A percentile compares a stretch with the other conserved stretches of the same genome.
Conservation (phyloP, 2,888 invertebrate genomes). For the Scaptomyza polygonia region DNA sequence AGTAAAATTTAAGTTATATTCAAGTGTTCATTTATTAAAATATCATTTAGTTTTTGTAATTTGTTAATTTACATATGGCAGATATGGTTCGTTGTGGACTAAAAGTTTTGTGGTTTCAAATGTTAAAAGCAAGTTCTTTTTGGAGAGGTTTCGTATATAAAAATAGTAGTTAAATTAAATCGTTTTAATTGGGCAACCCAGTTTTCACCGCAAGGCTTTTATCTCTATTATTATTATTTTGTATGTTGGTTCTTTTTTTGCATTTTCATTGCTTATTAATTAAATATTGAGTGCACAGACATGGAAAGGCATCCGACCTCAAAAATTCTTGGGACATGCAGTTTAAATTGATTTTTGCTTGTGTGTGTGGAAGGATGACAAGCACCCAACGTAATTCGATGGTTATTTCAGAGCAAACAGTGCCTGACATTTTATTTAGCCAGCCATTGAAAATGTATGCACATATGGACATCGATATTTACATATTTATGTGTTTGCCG, state of each 20-base stretch:
- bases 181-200: no score
- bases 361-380: conserved; percentile 55
- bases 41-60: no score
- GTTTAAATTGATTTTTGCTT: conserved; percentile 59
- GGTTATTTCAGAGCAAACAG: conserved; percentile 66
- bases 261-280: conserved; percentile 61
- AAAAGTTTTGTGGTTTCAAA: no score
- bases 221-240: not conserved
- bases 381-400: conserved; percentile 45
- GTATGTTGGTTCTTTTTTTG: no score
- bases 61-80: no score
- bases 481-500: conserved; percentile 1
- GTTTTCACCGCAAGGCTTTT: no score
- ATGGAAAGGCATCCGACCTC: conserved; percentile 21
- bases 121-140: no score
- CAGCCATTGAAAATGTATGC: conserved; percentile 43
- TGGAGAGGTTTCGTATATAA: no score
- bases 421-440: conserved; percentile 25
- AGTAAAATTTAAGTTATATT: not conserved
- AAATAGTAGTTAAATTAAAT: no score
- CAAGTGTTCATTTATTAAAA: no score
- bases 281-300: conserved; percentile 49
- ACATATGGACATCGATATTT: conserved; percentile 2
- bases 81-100: no score
- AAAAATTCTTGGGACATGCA: conserved; percentile 27